Evolutionary conservation across 2,113 vertebrate genomes (phyloP).

Genomic region (Callipepla squamata): DNA sequence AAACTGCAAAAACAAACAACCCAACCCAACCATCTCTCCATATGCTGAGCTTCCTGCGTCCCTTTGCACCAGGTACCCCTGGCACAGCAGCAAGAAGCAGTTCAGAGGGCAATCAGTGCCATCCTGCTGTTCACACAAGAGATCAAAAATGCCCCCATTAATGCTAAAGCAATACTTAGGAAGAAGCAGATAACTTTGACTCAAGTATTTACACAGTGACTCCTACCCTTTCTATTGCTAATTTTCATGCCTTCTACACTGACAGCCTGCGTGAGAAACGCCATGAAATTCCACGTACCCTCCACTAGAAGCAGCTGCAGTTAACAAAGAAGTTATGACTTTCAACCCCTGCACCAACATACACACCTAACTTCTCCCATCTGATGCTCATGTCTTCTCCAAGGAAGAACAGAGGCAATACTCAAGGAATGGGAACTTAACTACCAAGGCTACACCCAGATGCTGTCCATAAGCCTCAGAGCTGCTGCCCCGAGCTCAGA

Average conservation of each 20-base stretch:
- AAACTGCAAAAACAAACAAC: background rate
- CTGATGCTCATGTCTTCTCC: background rate
- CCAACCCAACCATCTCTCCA: background rate
- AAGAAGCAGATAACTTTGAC: background rate
- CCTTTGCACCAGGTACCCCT: background rate
- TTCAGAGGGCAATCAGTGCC: background rate
- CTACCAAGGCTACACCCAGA: background rate
- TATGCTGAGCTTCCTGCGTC: background rate
- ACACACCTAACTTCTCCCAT: accelerated
- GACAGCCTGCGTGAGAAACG: accelerated
- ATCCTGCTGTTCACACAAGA: too few relatives aligned
- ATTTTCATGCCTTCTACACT: background rate
- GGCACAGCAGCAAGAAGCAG: background rate
- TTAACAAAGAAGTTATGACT: background rate
- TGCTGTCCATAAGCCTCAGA: background rate
- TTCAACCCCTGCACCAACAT: background rate
- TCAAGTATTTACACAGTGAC: background rate
- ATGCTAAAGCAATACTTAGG: background rate
- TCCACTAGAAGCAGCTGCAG: background rate
- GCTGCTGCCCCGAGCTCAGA: background rate
- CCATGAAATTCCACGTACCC: background rate
- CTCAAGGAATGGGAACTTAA: background rate
- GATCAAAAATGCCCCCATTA: background rate
- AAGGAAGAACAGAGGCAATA: background rate
- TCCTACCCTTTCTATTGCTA: background rate